Evolutionary conservation across 2,797 vertebrate species (phyloP).

Genomic region (Xiphophorus birchmanni): DNA sequence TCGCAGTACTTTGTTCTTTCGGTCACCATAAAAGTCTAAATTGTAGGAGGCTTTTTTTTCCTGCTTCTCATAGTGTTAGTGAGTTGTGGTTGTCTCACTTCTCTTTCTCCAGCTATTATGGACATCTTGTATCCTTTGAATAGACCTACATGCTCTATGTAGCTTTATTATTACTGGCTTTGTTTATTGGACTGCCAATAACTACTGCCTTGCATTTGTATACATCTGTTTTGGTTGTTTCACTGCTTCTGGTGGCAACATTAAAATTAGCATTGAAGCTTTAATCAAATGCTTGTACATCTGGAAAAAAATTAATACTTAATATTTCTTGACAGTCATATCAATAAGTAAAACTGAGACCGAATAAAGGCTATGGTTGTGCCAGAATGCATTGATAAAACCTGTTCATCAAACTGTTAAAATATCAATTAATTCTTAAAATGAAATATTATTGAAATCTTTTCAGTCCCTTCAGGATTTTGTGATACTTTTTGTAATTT

Average conservation of each 20-base stretch:
- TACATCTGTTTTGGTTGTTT: background rate
- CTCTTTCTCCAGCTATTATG: slow-evolving; percentile 30
- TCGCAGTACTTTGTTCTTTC: background rate
- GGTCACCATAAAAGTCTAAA: slow-evolving; percentile 9
- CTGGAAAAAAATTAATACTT: background rate
- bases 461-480: too few species aligned
- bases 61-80: slow-evolving; percentile 22
- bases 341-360: too few species aligned
- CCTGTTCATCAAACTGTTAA: too few species aligned
- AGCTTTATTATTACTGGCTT: slow-evolving; percentile 6
- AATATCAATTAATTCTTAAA: too few species aligned
- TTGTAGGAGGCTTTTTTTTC: slow-evolving; percentile 3
- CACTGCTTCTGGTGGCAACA: background rate
- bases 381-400: too few species aligned
- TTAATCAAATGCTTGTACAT: slow-evolving; percentile 12
- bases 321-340: too few species aligned
- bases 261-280: background rate
- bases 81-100: slow-evolving; percentile 40
- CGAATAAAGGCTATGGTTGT: too few species aligned
- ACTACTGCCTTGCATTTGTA: slow-evolving; percentile 12
- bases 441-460: too few species aligned
- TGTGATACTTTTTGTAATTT: too few species aligned
- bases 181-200: background rate
- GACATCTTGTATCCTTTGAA: slow-evolving; percentile 46
- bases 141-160: slow-evolving; percentile 28